Base-by-base conservation (phyloP, 2,888 invertebrate genomes). In the Lasiommata megera region DNA sequence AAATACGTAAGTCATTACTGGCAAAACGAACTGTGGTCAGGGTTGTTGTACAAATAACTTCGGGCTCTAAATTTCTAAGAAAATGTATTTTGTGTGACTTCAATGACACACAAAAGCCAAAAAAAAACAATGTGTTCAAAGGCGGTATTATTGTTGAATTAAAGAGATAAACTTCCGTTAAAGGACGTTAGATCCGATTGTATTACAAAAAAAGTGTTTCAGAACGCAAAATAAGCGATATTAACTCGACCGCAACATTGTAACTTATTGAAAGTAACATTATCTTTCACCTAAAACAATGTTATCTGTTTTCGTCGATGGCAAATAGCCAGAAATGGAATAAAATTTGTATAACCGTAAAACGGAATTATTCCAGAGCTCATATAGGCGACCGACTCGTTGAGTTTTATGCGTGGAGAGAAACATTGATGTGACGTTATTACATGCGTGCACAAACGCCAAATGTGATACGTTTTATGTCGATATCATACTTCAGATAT, bases 351-450 rank as follows among this genome's bases (percentile, higher is more conserved):
- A 82, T 83, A 84, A 83, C 80, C 80, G 72, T 84, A 78, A 85
- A 82, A 84, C 78, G 77, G 77, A 84, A 82, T 80, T 77, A 70
- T 77, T 76, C 74, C 72, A 73, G 77, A 71, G 72, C 76, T 78
- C 78, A 80, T 82, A 82, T 73, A 50, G 16, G 53, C 47, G 60
- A 70, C 69, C 71, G 71, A 74, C 70, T 72, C 84, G 77, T 86
- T 80, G 79, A 71, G 70, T 86, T 86, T 86, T 84, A 86, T 79
- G 82, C 66, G 71, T 72, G 76, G 69, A 54, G 36, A 57, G 41
- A 70, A 67, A 66, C 77, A 76, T 79, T 84, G 80, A 76, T 72
- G 74, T 74, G 73, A 80, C 46, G 29, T 46, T 58, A 58, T 58
- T 51, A 58, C 54, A 61, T 31, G 56, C 41, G 52, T n/a, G 41